Percentiles rank a stretch among this genome's conserved stretches.
Evolutionary conservation across 1,140 invertebrate species (phyloP).

Genomic region (Diprion similis): DNA sequence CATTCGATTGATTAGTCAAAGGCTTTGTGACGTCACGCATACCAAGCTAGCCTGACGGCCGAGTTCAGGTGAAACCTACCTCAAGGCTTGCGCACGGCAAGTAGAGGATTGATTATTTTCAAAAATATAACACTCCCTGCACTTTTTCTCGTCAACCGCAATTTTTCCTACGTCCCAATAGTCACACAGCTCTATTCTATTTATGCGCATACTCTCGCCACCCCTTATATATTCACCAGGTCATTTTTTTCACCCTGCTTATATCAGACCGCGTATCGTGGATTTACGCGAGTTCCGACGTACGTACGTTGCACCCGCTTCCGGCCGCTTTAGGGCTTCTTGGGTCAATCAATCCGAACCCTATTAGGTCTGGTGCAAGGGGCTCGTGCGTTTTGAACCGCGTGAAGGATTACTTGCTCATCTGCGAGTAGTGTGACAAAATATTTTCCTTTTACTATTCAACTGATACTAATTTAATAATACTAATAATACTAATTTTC

Average conservation of each 20-base stretch:
- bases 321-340: not conserved
- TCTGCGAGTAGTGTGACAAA: too few relatives aligned
- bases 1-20: conserved; percentile 7
- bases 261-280: too few relatives aligned
- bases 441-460: too few relatives aligned
- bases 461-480: too few relatives aligned
- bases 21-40: conserved; percentile 2
- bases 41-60: not conserved
- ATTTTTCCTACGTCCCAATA: too few relatives aligned
- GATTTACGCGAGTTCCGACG: too few relatives aligned
- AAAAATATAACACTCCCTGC: not conserved
- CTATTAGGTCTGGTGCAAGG: not conserved
- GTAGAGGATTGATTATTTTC: not conserved
- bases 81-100: not conserved
- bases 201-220: too few relatives aligned
- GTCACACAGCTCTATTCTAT: too few relatives aligned
- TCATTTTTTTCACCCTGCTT: too few relatives aligned
- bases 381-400: not conserved
- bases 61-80: not conserved
- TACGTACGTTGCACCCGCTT: conserved; percentile 3
- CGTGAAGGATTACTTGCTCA: not conserved
- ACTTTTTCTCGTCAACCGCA: too few relatives aligned
- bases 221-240: too few relatives aligned
- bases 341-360: not conserved
- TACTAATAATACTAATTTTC: too few relatives aligned